phyloP scores from a whole-genome alignment of 2,797 vertebrate species.

The Schizothorax lantsangensis region DNA sequence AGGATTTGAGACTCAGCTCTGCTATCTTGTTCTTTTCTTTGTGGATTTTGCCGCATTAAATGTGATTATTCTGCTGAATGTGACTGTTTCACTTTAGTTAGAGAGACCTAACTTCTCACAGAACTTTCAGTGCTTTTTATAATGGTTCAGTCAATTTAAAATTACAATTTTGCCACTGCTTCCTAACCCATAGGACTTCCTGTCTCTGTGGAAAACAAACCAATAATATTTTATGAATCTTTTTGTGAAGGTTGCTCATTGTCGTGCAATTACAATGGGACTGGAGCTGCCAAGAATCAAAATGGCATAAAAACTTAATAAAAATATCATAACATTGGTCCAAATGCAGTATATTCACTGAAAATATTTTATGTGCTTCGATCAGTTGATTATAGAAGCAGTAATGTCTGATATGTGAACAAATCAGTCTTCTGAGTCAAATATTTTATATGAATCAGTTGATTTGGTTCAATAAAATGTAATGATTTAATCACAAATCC shows the following conservation, averaged over 20 bases:
- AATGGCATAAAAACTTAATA: background rate
- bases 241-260: background rate
- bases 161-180: background rate
- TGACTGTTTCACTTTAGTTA: slow-evolving; percentile 37
- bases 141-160: slow-evolving; percentile 4
- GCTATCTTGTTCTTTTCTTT: slow-evolving; percentile 11
- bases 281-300: background rate
- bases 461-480: background rate
- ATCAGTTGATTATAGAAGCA: background rate
- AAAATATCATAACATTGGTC: background rate
- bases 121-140: slow-evolving; percentile 17
- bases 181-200: background rate
- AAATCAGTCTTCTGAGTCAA: background rate
- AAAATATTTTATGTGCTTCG: background rate
- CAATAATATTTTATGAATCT: background rate
- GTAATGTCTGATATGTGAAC: background rate
- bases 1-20: slow-evolving; percentile 14
- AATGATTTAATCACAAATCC: background rate
- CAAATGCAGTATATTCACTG: background rate
- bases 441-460: background rate
- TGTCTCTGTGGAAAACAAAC: background rate
- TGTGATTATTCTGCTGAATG: slow-evolving; percentile 34
- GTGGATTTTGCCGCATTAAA: slow-evolving; percentile 30
- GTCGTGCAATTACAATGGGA: background rate
- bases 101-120: background rate